phyloP scores from a whole-genome alignment of 2,888 invertebrate genomes.

The Thysanoteuthis rhombus region DNA sequence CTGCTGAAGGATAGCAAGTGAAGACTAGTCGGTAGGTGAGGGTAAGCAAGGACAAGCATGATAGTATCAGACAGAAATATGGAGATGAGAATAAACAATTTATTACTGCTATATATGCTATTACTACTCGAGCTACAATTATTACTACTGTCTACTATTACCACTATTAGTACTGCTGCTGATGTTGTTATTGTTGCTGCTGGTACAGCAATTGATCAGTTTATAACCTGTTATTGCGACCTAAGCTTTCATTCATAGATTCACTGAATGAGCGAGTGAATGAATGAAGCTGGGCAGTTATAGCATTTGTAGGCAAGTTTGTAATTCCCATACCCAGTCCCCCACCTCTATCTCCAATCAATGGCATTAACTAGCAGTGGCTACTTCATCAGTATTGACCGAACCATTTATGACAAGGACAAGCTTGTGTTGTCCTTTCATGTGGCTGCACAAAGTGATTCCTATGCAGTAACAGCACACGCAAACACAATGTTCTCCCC shows the following conservation, averaged over 20 bases:
- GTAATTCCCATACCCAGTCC: background rate
- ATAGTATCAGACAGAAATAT: slow-evolving; percentile 12
- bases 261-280: background rate
- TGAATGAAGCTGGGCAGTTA: slow-evolving; percentile 12
- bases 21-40: background rate
- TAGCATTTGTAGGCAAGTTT: background rate
- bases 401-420: slow-evolving; percentile 12
- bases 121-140: background rate
- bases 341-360: background rate
- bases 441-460: background rate
- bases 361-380: background rate
- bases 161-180: background rate
- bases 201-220: slow-evolving; percentile 12
- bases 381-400: slow-evolving; percentile 12
- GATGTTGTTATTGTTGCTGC: background rate
- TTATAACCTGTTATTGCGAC: background rate
- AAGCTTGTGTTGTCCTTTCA: slow-evolving; percentile 12
- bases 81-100: background rate
- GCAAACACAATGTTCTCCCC: background rate
- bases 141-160: background rate
- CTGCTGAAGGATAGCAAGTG: slow-evolving; percentile 12
- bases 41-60: background rate
- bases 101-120: no score
- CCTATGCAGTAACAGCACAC: background rate
- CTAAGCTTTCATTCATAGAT: background rate